A percentile compares a stretch with the other conserved stretches of the same genome.
Evolutionary conservation across 2,888 invertebrate genomes (phyloP).

Genomic region (Napeogenes sylphis): DNA sequence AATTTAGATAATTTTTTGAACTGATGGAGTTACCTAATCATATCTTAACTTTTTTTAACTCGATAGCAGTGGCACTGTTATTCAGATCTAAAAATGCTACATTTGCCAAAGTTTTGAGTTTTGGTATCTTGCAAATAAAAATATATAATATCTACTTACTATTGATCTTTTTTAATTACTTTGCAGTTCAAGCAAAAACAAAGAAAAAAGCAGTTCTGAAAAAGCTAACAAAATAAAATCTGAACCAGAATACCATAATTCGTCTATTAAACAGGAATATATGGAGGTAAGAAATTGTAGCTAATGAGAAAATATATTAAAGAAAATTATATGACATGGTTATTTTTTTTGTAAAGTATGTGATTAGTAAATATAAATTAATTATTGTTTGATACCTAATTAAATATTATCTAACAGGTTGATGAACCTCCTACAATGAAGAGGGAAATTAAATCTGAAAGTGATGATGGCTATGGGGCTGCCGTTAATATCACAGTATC

Average conservation of each 20-base stretch:
- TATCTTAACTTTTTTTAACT: no score
- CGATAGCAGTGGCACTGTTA: no score
- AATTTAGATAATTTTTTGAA: no score
- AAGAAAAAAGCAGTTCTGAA: slow-evolving; percentile 54
- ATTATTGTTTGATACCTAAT: not conserved
- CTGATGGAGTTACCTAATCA: no score
- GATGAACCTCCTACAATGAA: slow-evolving; percentile 59
- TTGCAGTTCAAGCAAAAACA: slow-evolving; percentile 58
- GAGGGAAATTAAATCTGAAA: slow-evolving; percentile 40
- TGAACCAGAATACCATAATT: slow-evolving; percentile 47
- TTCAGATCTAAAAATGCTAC: no score
- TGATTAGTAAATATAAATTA: no score
- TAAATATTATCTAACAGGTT: slow-evolving; percentile 40
- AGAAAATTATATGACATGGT: no score
- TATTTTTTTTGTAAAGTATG: no score
- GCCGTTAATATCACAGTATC: slow-evolving; percentile 77
- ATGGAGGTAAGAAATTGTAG: slow-evolving; percentile 45
- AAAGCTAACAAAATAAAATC: slow-evolving; percentile 56
- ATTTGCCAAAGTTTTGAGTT: no score
- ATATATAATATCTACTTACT: no score
- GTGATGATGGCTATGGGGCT: slow-evolving; percentile 53
- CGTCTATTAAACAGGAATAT: slow-evolving; percentile 64
- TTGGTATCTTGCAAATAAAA: no score
- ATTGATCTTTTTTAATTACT: not conserved
- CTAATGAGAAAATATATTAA: no score